phyloP scores from a whole-genome alignment of 2,888 invertebrate genomes.

The Sclerodermus sp. region DNA sequence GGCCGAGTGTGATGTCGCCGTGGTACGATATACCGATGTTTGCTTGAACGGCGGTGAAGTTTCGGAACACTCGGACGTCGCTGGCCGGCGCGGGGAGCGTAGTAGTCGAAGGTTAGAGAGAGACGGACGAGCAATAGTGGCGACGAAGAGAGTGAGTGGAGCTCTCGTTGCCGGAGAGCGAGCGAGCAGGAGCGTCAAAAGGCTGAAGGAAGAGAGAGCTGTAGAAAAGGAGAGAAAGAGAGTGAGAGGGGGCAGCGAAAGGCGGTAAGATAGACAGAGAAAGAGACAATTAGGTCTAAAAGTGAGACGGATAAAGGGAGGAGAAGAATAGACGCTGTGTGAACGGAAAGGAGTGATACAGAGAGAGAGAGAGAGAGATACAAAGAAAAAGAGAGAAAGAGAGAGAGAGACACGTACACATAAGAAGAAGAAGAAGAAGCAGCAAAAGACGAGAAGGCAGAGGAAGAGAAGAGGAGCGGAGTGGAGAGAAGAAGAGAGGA shows the following conservation, averaged over 20 bases:
- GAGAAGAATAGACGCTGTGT: constrained; percentile 11
- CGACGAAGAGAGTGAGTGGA: constrained; percentile 22
- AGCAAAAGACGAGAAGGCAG: no score
- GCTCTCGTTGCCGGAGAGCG: constrained; percentile 3
- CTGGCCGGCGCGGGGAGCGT: constrained; percentile 31
- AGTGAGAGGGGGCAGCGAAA: constrained; percentile 10
- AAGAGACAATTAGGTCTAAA: background rate
- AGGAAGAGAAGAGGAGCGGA: background rate
- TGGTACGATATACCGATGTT: constrained; percentile 33
- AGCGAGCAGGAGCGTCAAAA: constrained; percentile 1
- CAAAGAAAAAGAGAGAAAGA: constrained; percentile 9
- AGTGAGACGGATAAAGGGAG: constrained; percentile 7
- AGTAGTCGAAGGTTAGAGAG: constrained; percentile 25
- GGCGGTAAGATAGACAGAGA: constrained; percentile 10
- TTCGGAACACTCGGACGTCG: constrained; percentile 35
- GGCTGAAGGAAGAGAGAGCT: constrained; percentile 14
- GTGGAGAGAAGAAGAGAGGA: background rate
- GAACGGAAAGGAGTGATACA: constrained; percentile 1
- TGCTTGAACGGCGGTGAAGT: constrained; percentile 24
- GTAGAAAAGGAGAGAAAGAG: constrained; percentile 9
- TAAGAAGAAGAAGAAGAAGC: constrained; percentile 12
- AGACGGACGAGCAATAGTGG: no score
- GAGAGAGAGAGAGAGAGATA: constrained; percentile 15
- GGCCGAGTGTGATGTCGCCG: constrained; percentile 33
- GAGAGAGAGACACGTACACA: constrained; percentile 10